phyloP scores from a whole-genome alignment of 2,888 invertebrate genomes.

The Plutella xylostella region DNA sequence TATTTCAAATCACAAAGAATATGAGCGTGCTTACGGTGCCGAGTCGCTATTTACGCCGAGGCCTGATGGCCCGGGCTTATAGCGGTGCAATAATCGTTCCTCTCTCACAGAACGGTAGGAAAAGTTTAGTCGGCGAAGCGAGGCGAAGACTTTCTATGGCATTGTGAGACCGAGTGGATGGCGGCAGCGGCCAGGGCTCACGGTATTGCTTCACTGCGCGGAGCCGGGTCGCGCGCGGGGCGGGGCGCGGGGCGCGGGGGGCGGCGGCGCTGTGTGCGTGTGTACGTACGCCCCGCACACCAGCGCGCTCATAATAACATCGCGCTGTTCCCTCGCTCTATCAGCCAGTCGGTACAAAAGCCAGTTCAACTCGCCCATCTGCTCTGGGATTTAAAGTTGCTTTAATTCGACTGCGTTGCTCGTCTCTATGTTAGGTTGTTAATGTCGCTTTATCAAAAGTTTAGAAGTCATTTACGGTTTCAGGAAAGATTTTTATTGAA shows the following conservation, averaged over 20 bases:
- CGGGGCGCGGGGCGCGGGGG: constrained; percentile 23
- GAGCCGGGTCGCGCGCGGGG: constrained; percentile 42
- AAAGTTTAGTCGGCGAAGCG: constrained; percentile 60
- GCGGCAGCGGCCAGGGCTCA: constrained; percentile 30
- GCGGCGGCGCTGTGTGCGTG: constrained; percentile 28
- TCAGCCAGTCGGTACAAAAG: constrained; percentile 39
- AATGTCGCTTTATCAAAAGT: too few species aligned
- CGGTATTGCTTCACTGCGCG: constrained; percentile 64
- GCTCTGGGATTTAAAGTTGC: constrained; percentile 32
- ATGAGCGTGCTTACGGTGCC: constrained; percentile 25
- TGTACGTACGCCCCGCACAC: not conserved
- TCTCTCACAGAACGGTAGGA: constrained; percentile 53
- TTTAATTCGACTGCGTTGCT: too few species aligned
- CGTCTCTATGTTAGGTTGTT: too few species aligned
- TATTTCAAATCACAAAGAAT: constrained; percentile 52
- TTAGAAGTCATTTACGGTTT: too few species aligned
- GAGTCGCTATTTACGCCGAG: constrained; percentile 8
- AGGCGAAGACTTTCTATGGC: constrained; percentile 67
- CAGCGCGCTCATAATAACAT: constrained; percentile 26
- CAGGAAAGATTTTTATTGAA: too few species aligned
- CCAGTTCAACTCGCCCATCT: constrained; percentile 48
- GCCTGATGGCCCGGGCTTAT: constrained; percentile 21
- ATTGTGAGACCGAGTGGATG: constrained; percentile 64
- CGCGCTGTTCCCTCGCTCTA: constrained; percentile 49
- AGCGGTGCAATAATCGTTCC: constrained; percentile 39